Evolutionary conservation across 1,140 invertebrate genomes (phyloP).

Genomic region (Drosophila ohnishii): DNA sequence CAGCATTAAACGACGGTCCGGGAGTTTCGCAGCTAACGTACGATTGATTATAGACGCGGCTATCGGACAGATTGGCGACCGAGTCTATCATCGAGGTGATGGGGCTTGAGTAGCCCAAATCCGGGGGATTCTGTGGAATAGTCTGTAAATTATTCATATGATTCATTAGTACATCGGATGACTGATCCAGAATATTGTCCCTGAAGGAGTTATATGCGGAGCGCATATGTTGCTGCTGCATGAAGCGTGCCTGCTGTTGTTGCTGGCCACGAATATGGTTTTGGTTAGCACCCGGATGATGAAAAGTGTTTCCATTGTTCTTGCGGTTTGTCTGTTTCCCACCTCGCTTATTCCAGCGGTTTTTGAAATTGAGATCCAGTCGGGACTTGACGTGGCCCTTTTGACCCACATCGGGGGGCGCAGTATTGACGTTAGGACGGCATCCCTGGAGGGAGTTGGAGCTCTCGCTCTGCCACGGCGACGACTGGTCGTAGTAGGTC

Average conservation of each 20-base stretch:
- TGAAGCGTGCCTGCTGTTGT: constrained; percentile 1
- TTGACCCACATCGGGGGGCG: constrained; percentile 9
- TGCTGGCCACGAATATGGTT: constrained; percentile 24
- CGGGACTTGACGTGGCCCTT: constrained; percentile 7
- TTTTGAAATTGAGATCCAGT: neutral
- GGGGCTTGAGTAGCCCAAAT: neutral
- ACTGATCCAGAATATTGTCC: constrained; percentile 1
- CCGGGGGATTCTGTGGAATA: neutral
- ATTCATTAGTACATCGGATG: constrained; percentile 14
- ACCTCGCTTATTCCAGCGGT: neutral
- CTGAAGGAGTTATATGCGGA: constrained; percentile 32
- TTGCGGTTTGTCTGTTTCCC: neutral
- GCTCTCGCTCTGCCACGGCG: neutral
- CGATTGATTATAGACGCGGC: neutral
- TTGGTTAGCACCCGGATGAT: constrained; percentile 6
- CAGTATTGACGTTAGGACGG: constrained; percentile 31
- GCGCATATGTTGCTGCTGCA: constrained; percentile 24
- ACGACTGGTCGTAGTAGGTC: constrained; percentile 10
- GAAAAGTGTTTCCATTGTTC: neutral
- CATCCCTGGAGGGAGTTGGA: constrained; percentile 28
- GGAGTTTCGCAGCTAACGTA: neutral
- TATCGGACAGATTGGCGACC: neutral
- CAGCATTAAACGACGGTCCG: neutral
- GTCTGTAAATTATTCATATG: constrained; percentile 13
- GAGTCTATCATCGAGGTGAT: constrained; percentile 3